phyloP scores from a whole-genome alignment of 2,113 vertebrate genomes.

The Hippolais icterina region DNA sequence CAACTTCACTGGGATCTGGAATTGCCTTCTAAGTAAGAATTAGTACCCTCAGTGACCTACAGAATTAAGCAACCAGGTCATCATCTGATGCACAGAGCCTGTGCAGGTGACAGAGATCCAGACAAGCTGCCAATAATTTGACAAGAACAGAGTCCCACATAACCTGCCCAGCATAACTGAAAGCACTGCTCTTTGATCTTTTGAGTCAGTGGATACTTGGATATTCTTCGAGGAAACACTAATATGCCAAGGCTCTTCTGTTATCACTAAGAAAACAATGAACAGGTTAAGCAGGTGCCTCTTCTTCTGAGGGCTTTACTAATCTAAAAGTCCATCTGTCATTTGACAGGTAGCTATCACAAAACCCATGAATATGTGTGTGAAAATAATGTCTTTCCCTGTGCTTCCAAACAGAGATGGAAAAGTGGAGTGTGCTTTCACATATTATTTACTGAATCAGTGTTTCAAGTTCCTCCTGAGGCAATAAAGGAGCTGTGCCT shows the following conservation, averaged over 20 bases:
- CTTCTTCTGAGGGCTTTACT: neutral
- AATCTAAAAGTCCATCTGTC: neutral
- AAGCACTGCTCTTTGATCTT: slow-evolving; percentile 3
- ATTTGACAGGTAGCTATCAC: neutral
- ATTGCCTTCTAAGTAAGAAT: neutral
- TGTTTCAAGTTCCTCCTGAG: neutral
- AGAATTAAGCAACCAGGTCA: neutral
- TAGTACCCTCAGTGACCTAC: neutral
- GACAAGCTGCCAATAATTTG: neutral
- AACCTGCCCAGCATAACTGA: neutral
- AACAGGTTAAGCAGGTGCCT: neutral
- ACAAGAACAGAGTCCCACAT: neutral
- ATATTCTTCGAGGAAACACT: slow-evolving; percentile 30
- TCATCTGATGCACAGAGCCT: neutral
- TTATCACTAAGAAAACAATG: neutral
- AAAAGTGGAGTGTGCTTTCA: neutral
- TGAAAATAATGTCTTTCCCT: neutral
- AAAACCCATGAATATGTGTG: neutral
- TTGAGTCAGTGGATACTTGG: neutral
- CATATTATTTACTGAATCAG: neutral
- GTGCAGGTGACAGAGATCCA: neutral
- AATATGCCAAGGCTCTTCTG: neutral
- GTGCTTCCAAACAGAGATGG: neutral
- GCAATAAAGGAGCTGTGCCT: neutral
- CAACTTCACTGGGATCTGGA: neutral